Percentiles rank a stretch among this genome's conserved stretches.
Conservation (phyloP, 1,140 invertebrate species). For the Asbolus verrucosus region DNA sequence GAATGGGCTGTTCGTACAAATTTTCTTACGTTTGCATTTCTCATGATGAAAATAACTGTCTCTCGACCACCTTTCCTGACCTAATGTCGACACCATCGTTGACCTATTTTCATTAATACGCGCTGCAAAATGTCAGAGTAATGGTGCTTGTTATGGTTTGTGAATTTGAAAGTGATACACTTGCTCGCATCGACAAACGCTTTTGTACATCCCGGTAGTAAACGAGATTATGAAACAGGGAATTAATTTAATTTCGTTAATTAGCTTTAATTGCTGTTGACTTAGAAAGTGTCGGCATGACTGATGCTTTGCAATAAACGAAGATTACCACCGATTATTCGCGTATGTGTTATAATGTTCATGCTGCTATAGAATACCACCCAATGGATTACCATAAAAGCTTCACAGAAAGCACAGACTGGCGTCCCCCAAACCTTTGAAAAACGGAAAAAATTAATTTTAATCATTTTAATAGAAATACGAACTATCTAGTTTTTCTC, state of each 20-base stretch:
- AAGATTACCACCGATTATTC: no score
- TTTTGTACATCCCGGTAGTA: neutral
- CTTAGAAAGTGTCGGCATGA: neutral
- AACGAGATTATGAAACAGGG: neutral
- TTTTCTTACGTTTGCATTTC: neutral
- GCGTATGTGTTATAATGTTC: no score
- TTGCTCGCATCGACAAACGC: neutral
- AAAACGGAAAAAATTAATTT: no score
- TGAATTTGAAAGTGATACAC: conserved; percentile 9
- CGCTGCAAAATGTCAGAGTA: conserved; percentile 2
- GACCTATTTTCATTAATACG: conserved; percentile 5
- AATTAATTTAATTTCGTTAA: neutral
- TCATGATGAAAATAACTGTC: conserved; percentile 3
- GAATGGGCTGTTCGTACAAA: neutral
- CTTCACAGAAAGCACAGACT: no score
- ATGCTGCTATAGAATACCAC: no score
- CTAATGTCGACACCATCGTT: neutral
- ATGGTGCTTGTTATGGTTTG: conserved; percentile 6
- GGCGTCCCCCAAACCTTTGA: no score
- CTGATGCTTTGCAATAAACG: no score
- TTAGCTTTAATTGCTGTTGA: neutral
- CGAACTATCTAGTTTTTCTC: no score
- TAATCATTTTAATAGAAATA: no score
- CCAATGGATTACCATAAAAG: no score
- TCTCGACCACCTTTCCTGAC: neutral